These are phyloP conservation scores for Perodicticus potto DNA, from an alignment of 2,797 vertebrate species.

Conservation along the genomic window DNA sequence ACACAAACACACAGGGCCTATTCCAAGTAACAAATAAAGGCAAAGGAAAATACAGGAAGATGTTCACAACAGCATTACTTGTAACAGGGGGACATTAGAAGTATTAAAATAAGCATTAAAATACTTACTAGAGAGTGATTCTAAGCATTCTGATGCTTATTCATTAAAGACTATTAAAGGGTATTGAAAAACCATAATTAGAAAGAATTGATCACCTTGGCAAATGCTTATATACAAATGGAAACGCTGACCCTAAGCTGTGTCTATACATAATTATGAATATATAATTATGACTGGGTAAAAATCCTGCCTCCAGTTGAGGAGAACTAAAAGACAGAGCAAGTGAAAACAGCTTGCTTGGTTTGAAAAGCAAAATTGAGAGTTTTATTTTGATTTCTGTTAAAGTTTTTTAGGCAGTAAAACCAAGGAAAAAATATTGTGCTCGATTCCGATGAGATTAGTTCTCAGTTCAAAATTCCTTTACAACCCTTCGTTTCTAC, in stretches of 20 bases:
- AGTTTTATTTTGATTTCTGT: not conserved
- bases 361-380: rapidly evolving
- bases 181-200: not conserved
- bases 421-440: rapidly evolving
- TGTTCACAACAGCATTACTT: rapidly evolving
- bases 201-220: not conserved
- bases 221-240: not conserved
- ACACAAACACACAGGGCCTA: not conserved
- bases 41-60: not conserved
- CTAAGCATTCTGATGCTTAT: rapidly evolving
- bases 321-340: too few relatives aligned
- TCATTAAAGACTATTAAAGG: not conserved
- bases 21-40: not conserved
- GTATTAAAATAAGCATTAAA: rapidly evolving
- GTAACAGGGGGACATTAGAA: not conserved
- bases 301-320: not conserved
- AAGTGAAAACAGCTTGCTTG: rapidly evolving
- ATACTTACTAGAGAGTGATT: rapidly evolving
- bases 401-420: not conserved
- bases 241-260: not conserved
- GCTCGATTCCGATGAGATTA: not conserved
- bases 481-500: rapidly evolving
- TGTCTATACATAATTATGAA: rapidly evolving
- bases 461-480: not conserved
- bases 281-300: rapidly evolving